These are phyloP conservation scores for Stictocephala bisonia DNA, from an alignment of 2,888 invertebrate genomes.

Conservation along the genomic window DNA sequence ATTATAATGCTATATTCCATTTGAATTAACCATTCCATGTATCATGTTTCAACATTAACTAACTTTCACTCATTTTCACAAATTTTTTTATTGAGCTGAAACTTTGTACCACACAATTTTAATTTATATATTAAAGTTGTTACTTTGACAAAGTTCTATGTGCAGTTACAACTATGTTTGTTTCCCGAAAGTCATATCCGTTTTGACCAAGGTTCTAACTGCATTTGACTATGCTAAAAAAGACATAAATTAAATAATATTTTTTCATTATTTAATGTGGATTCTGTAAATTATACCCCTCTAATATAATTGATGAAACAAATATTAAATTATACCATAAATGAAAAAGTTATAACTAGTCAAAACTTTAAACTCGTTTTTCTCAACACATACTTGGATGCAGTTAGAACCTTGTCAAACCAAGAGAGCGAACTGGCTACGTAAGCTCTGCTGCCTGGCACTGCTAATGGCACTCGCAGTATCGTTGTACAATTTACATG, in stretches of 20 bases:
- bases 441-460: too few relatives aligned
- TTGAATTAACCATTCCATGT: too few relatives aligned
- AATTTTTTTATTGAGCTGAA: slow-evolving; percentile 29
- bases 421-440: slow-evolving; percentile 35
- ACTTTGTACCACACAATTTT: slow-evolving; percentile 30
- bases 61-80: slow-evolving; percentile 8
- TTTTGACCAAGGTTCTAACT: slow-evolving; percentile 29
- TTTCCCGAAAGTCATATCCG: neutral
- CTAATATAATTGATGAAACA: slow-evolving; percentile 1
- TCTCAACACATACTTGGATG: slow-evolving; percentile 34
- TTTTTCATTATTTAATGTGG: slow-evolving; percentile 17
- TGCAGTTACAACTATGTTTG: slow-evolving; percentile 44
- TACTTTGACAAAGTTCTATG: slow-evolving; percentile 43
- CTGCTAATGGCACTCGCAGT: too few relatives aligned
- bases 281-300: slow-evolving; percentile 16
- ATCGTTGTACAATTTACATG: too few relatives aligned
- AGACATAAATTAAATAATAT: slow-evolving; percentile 20
- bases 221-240: slow-evolving; percentile 22
- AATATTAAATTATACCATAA: slow-evolving; percentile 18
- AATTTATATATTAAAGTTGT: slow-evolving; percentile 19
- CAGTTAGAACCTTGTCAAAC: slow-evolving; percentile 44
- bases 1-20: too few relatives aligned
- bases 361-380: slow-evolving; percentile 39
- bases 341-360: slow-evolving; percentile 26
- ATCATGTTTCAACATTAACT: neutral